These are phyloP conservation scores for Dendrolimus houi DNA, from an alignment of 2,888 invertebrate genomes.

Conservation along the genomic window DNA sequence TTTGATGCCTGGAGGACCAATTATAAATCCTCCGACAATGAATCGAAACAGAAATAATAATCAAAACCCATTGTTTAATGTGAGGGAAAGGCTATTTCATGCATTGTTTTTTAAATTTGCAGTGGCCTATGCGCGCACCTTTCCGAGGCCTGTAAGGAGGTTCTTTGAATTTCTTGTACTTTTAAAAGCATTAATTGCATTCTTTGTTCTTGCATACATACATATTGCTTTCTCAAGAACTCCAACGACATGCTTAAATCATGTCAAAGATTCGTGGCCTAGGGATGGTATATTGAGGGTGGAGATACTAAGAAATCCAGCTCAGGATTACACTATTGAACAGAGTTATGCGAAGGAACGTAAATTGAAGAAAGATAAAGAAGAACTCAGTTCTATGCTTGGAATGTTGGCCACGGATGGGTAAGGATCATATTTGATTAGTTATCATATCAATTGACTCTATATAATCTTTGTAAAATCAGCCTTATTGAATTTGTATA, in stretches of 20 bases:
- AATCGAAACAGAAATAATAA: constrained; percentile 76
- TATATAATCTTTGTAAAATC: too few species aligned
- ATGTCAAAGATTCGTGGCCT: constrained; percentile 94
- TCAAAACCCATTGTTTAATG: constrained; percentile 88
- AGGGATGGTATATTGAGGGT: constrained; percentile 95
- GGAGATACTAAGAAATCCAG: constrained; percentile 86
- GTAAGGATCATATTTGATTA: constrained; percentile 42
- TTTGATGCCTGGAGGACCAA: constrained; percentile 70
- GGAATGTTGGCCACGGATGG: constrained; percentile 81
- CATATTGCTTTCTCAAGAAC: constrained; percentile 95
- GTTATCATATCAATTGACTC: too few species aligned
- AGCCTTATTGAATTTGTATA: too few species aligned
- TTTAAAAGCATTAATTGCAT: constrained; percentile 85
- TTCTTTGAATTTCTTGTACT: constrained; percentile 90
- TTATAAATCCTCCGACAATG: constrained; percentile 60
- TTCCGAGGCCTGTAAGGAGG: constrained; percentile 88
- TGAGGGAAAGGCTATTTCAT: constrained; percentile 94
- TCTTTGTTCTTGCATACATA: constrained; percentile 95
- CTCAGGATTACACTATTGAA: constrained; percentile 85
- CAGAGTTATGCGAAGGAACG: constrained; percentile 90
- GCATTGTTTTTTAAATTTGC: constrained; percentile 96
- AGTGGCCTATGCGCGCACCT: constrained; percentile 92
- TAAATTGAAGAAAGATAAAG: constrained; percentile 80
- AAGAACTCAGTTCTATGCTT: constrained; percentile 76
- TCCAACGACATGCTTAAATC: constrained; percentile 94